These are phyloP conservation scores for Phyllostomus hastatus DNA, from an alignment of 2,113 vertebrate genomes.

Conservation along the genomic window DNA sequence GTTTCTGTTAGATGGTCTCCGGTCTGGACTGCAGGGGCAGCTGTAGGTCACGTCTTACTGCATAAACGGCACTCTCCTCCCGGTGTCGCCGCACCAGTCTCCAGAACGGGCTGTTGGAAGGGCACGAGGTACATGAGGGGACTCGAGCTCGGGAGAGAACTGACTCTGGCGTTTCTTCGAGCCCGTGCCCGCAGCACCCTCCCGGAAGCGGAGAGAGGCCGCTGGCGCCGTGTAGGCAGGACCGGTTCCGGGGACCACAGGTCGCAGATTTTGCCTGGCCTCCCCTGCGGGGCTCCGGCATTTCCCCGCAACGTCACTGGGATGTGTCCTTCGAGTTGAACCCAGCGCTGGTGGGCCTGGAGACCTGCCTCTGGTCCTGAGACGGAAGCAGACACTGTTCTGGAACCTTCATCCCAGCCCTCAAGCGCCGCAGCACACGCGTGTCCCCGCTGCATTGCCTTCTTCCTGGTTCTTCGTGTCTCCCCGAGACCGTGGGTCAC, in stretches of 20 bases:
- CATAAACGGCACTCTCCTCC: rapidly evolving
- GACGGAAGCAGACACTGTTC: rapidly evolving
- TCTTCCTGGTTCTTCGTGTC: too few species aligned
- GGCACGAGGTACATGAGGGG: rapidly evolving
- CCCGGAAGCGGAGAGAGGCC: rapidly evolving
- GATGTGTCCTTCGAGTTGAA: rapidly evolving
- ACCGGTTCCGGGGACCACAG: rapidly evolving
- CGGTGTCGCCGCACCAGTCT: neutral
- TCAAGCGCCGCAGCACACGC: rapidly evolving
- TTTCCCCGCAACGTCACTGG: rapidly evolving
- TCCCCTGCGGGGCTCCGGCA: rapidly evolving
- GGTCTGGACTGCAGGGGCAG: neutral
- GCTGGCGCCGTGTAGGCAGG: rapidly evolving
- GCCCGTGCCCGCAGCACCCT: rapidly evolving
- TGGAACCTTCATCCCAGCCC: neutral
- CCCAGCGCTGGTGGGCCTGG: rapidly evolving
- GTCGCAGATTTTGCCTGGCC: rapidly evolving
- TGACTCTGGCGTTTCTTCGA: rapidly evolving
- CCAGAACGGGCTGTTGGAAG: neutral
- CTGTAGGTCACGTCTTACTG: neutral
- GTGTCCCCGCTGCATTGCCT: rapidly evolving
- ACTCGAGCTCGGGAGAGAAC: rapidly evolving
- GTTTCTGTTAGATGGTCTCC: too few species aligned
- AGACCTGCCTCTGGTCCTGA: rapidly evolving
- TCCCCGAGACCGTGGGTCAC: rapidly evolving